Conservation (phyloP, 2,888 invertebrate genomes). For the Lissocephala sabroskyi region DNA sequence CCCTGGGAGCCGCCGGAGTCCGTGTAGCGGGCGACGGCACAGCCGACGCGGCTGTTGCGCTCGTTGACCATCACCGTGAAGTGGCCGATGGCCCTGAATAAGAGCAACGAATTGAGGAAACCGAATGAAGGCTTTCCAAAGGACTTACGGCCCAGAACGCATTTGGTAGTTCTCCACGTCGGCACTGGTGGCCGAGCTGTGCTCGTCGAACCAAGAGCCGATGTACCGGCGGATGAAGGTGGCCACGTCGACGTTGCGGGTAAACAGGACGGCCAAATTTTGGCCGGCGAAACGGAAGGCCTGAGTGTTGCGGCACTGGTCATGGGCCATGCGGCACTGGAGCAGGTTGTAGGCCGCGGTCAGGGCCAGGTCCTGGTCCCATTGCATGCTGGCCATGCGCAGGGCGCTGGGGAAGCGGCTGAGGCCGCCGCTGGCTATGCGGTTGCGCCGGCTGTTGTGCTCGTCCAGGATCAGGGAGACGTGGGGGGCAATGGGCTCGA, state of each 20-base stretch:
- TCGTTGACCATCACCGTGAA: slow-evolving; percentile 48
- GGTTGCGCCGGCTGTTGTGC: slow-evolving; percentile 51
- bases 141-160: slow-evolving; percentile 13
- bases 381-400: slow-evolving; percentile 50
- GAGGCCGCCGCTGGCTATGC: slow-evolving; percentile 45
- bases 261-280: slow-evolving; percentile 43
- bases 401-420: slow-evolving; percentile 38
- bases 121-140: too few relatives aligned
- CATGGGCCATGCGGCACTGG: slow-evolving; percentile 50
- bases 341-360: slow-evolving; percentile 46
- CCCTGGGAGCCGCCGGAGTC: slow-evolving; percentile 18
- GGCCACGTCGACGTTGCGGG: slow-evolving; percentile 15
- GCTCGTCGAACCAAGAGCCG: slow-evolving; percentile 40
- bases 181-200: slow-evolving; percentile 34
- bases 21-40: slow-evolving; percentile 41
- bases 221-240: slow-evolving; percentile 39
- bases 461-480: slow-evolving; percentile 34
- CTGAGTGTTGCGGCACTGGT: slow-evolving; percentile 49
- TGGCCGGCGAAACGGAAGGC: slow-evolving; percentile 48
- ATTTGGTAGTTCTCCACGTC: slow-evolving; percentile 35
- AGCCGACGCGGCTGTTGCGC: slow-evolving; percentile 48
- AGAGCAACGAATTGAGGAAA: too few relatives aligned
- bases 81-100: slow-evolving; percentile 43
- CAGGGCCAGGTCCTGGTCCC: slow-evolving; percentile 45
- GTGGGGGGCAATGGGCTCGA: slow-evolving; percentile 28